These are phyloP conservation scores for Mastomys natalensis DNA, from an alignment of 2,113 vertebrate species.

Conservation along the genomic window DNA sequence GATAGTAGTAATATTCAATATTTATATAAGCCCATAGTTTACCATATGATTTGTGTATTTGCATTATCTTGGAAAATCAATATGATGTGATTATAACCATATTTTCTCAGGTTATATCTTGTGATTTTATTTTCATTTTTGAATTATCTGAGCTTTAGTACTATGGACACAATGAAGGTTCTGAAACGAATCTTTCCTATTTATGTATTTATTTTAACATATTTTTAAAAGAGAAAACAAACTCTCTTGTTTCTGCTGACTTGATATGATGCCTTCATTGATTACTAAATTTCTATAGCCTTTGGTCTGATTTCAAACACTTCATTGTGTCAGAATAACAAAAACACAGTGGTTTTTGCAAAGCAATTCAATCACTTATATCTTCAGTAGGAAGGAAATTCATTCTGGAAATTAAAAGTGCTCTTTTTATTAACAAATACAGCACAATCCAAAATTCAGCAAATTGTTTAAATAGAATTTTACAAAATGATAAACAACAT, in stretches of 20 bases:
- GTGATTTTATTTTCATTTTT: background rate
- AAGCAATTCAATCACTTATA: background rate
- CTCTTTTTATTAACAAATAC: background rate
- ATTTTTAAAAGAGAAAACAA: background rate
- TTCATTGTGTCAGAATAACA: background rate
- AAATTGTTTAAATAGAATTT: background rate
- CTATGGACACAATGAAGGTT: background rate
- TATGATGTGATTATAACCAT: background rate
- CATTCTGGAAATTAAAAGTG: background rate
- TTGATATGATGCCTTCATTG: background rate
- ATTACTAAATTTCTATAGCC: background rate
- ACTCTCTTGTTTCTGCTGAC: background rate
- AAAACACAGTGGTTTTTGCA: background rate
- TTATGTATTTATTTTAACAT: background rate
- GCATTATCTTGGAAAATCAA: background rate
- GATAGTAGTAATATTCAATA: background rate
- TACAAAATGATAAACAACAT: background rate
- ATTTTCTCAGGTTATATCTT: background rate
- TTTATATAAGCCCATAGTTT: background rate
- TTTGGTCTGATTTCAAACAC: background rate
- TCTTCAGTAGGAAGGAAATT: background rate
- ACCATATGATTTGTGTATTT: background rate
- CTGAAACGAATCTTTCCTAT: background rate
- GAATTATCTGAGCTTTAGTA: background rate
- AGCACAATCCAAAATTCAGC: background rate